Base-by-base conservation (phyloP, 1,140 invertebrate genomes). In the Drosophila simulans region DNA sequence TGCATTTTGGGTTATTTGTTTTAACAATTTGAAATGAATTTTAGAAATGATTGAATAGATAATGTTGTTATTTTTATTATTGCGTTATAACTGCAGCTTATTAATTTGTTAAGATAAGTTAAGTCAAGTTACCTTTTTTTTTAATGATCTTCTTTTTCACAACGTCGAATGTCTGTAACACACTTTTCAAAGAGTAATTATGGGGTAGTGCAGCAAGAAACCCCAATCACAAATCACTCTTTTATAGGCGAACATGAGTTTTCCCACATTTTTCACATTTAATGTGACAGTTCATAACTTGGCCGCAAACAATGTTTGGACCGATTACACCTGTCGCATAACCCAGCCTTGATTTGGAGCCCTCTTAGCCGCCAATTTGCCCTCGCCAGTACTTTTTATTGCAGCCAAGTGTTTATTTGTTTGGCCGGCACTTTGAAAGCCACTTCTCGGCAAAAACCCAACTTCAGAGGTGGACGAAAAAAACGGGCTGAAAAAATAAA, bases 241-340 rank as follows among this genome's bases (percentile, higher is more conserved):
- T 63, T 35, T 57, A 63, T 25, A n/a, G 5, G 8, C 34, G 20
- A 15, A 25, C 5, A 42, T 25, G 12, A 20, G 13, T 35, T 65
- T 68, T 68, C 37, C 59, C 64, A 65, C 64, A 68, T 65, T 52
- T 65, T 65, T 65, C 48, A 68, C 39, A 66, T 65, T 52, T 68
- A 35, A 53, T 68, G 60, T 27, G 64, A 43, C 64, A 65, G 60
- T 65, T 52, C 60, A 53, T 68, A 68, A 68, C 37, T 68, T 37
- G 37, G 11, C 60, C 20, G 37, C 46, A 65, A 68, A 68, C 60
- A 65, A 65, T 68, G 66, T 69, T 69, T 69, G 51, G 49, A 55
- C n/a, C 25, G 27, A 68, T 55, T 68, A 55, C 66, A 72, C 68
- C 69, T 72, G 60, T 46, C 46, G n/a, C 34, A n/a, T 52, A 12